Evolutionary conservation across 2,113 vertebrate species (phyloP), one percentile per base, ranked within the genome.

Genomic region (Poeciliopsis prolifica): DNA sequence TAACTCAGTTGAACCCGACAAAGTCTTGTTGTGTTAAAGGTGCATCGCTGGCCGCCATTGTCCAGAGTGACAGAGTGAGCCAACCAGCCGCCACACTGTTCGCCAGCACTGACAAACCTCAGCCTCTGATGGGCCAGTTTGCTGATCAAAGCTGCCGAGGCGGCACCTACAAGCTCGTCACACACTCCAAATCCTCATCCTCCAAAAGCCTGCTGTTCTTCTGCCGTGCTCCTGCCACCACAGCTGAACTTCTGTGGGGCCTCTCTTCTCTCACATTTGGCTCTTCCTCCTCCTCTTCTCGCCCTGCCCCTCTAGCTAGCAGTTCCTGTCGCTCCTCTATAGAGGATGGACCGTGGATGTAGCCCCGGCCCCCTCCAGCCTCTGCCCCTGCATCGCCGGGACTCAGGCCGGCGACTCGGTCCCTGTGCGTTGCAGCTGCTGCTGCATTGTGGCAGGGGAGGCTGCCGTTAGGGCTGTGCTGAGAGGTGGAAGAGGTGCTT

Each of bases 151-250:
- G 68, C 75, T 30, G 33, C 75, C 88, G 72, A 93, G 89, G 88
- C 87, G 75, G 91, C 92, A 87, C 94, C 96, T 99, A 98, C 96
- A 97, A 96, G 94, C 96, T 96, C 84, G 97, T 96, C 92, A 96
- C 94, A 78, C 95, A 97, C 92, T 97, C 96, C 94, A 96, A 95
- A 95, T 96, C 95, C 91, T 98, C 98, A 74, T 97, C 97, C 75
- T 96, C 95, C 84, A 96, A 92, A 89, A 94, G 94, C 85, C 89
- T 92, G 91, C 94, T 95, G 94, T 96, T 96, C 90, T 90, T 94
- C 87, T 86, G 92, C 78, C 72, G 86, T 13, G 68, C 88, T 81
- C 77, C 86, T 66, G 58, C 86, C 1, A 84, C 72, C 65, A 84
- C 79, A 61, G 51, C 66, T 0, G 87, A 84, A 74, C 83, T 58